Base-by-base conservation (phyloP, 2,113 vertebrate species). In the Falco punctatus region DNA sequence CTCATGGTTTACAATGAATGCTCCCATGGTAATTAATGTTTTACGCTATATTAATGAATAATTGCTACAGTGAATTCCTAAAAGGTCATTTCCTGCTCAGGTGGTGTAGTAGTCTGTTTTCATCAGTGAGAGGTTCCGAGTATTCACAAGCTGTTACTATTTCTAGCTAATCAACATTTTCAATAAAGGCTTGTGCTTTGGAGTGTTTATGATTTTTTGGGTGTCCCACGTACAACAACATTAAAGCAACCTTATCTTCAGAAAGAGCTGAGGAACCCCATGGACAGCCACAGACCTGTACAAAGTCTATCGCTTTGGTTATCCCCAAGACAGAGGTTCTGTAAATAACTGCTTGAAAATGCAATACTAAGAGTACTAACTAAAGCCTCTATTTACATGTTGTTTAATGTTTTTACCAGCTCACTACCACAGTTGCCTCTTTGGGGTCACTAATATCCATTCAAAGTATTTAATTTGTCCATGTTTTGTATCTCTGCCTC, bases 51-150 rank as follows among this genome's bases (percentile, higher is more conserved):
- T 81, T 86, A 91, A 86, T 74, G 72, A 89, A 67, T 86, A 92
- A 95, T 92, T 96, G 30, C 42, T 46, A 82, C 44, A 52, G 38
- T 92, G 74, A 96, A 82, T 22, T 74, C 48, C 18, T 77, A 9
- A 95, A 80, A 94, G 44, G 67, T 88, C 88, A 35, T 38, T 86
- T 95, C 75, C 78, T 88, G 64, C 52, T 88, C 78, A 85, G 65
- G 57, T 74, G 35, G 9, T 62, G 9, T 61, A 57, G 35, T 18
- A 9, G 16, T 72, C 30, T 83, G 0, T 83, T 91, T 91, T 85
- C 35, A 55, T 90, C 61, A 79, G 17, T 0, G 6, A 69, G 23
- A 16, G 32, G 13, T 95, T 94, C 23, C 15, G 27, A 54, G 33
- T 32, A 26, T 72, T 81, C 61, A 52, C 22, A 64, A 79, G 28